These are phyloP conservation scores for Drosophila mettleri DNA, from an alignment of 2,888 invertebrate genomes.

Conservation along the genomic window DNA sequence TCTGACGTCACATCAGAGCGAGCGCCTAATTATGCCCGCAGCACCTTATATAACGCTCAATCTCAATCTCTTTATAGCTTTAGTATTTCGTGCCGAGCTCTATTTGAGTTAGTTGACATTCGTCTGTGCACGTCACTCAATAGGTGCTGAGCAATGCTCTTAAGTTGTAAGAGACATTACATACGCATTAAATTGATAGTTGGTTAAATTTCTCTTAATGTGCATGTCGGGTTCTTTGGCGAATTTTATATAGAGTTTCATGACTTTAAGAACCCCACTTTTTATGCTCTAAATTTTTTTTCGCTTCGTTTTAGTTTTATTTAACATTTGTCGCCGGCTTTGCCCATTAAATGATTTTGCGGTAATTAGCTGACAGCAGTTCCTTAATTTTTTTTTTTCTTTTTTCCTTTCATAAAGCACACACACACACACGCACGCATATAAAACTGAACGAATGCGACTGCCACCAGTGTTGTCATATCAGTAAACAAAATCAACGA, in stretches of 20 bases:
- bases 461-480: conserved; percentile 36
- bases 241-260: not conserved
- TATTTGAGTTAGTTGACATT: not conserved
- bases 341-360: conserved; percentile 40
- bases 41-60: not conserved
- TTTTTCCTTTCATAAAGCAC: conserved; percentile 6
- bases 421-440: not conserved
- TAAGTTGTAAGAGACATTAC: no score
- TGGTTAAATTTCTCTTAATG: not conserved
- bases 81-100: not conserved
- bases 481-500: conserved; percentile 67
- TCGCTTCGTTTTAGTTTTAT: not conserved
- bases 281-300: not conserved
- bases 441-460: not conserved
- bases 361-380: conserved; percentile 56
- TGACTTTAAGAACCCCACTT: not conserved
- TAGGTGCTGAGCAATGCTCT: not conserved
- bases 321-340: conserved; percentile 7
- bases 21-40: not conserved
- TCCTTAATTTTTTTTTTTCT: not conserved
- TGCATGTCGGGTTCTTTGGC: no score
- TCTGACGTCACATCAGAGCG: not conserved
- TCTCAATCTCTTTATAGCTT: not conserved
- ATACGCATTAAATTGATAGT: no score
- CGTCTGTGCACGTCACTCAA: not conserved